Percentiles rank a stretch among this genome's conserved stretches.
phyloP scores from a whole-genome alignment of 1,140 invertebrate genomes.

The Caenorhabditis remanei region DNA sequence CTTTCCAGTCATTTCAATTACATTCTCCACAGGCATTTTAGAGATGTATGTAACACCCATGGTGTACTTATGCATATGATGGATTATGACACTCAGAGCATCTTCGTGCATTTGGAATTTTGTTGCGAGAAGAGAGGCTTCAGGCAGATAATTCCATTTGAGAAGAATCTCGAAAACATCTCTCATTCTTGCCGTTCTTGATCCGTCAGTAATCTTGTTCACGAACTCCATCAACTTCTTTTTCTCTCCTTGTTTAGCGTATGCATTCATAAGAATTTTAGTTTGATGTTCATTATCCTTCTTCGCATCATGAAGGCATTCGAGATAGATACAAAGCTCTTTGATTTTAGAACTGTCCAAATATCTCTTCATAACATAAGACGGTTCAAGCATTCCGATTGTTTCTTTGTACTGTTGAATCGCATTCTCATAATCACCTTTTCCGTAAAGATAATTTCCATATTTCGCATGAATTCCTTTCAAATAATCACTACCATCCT shows the following conservation, averaged over 20 bases:
- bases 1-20: conserved; percentile 49
- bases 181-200: conserved; percentile 23
- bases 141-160: conserved; percentile 25
- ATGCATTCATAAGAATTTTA: conserved; percentile 72
- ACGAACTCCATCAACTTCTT: conserved; percentile 71
- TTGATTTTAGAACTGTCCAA: conserved; percentile 22
- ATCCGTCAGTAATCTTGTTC: conserved; percentile 60
- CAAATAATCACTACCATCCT: conserved; percentile 66
- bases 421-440: conserved; percentile 76
- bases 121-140: conserved; percentile 2
- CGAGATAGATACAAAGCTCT: conserved; percentile 71
- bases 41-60: conserved; percentile 34
- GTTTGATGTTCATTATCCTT: conserved; percentile 72
- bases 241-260: conserved; percentile 69
- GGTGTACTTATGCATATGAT: conserved; percentile 22
- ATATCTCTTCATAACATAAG: conserved; percentile 74
- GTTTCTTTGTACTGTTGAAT: conserved; percentile 75
- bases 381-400: conserved; percentile 75
- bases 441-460: conserved; percentile 76
- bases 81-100: conserved; percentile 19
- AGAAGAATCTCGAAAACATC: conserved; percentile 31
- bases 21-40: conserved; percentile 39
- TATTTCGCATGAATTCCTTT: conserved; percentile 73
- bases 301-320: conserved; percentile 70
- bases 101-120: conserved; percentile 50